phyloP scores from a whole-genome alignment of 2,113 vertebrate genomes.

The Helogale parvula region DNA sequence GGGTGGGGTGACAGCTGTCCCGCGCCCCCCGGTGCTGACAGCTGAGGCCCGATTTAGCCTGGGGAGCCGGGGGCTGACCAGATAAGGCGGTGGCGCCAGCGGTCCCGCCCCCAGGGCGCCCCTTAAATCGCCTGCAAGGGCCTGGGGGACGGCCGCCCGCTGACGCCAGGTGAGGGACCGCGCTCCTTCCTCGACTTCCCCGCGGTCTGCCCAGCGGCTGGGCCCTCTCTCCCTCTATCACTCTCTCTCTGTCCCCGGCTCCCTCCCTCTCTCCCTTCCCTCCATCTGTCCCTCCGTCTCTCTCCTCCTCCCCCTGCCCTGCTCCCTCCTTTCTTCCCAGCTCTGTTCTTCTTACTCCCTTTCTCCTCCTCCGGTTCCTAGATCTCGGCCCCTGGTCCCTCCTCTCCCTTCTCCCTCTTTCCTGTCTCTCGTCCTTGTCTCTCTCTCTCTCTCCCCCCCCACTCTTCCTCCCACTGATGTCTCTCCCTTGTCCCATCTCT shows the following conservation, averaged over 20 bases:
- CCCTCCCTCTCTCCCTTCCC: not conserved
- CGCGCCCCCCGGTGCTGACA: constrained; percentile 57
- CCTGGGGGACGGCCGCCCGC: not conserved
- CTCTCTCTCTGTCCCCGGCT: not conserved
- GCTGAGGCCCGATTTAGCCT: constrained; percentile 75
- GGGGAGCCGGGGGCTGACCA: not conserved
- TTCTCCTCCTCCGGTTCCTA: not conserved
- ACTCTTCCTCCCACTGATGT: too few species aligned
- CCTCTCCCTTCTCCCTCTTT: rapidly evolving
- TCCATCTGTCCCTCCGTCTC: not conserved
- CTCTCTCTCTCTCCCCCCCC: too few species aligned
- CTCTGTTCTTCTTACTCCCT: rapidly evolving
- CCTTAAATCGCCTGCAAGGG: not conserved
- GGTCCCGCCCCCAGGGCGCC: not conserved
- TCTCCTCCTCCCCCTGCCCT: too few species aligned
- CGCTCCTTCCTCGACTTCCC: not conserved
- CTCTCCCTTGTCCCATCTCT: not conserved
- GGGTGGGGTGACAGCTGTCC: constrained; percentile 23
- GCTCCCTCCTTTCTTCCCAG: rapidly evolving
- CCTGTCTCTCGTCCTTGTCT: too few species aligned
- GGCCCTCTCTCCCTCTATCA: not conserved
- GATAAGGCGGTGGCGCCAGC: not conserved
- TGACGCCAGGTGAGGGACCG: constrained; percentile 58
- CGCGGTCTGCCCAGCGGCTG: not conserved
- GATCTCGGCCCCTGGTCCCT: not conserved